These are phyloP conservation scores for Coecobrya sp. DNA, from an alignment of 2,888 invertebrate species.

Conservation along the genomic window DNA sequence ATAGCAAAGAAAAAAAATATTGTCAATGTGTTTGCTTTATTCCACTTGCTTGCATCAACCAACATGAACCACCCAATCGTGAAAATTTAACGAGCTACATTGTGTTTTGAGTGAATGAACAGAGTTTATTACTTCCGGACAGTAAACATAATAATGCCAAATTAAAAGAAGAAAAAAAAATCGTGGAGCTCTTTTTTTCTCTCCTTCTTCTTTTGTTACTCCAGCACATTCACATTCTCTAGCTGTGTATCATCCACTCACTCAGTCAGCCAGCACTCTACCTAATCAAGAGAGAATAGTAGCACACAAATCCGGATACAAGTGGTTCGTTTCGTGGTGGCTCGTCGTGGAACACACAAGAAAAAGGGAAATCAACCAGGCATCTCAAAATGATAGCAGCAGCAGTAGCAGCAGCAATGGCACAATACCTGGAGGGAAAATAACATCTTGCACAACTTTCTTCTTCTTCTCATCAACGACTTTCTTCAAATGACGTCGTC, in stretches of 20 bases:
- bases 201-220: not conserved
- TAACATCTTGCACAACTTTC: too few species aligned
- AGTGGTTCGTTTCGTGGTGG: not conserved
- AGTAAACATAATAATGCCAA: not conserved
- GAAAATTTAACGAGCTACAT: not conserved
- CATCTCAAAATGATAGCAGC: too few species aligned
- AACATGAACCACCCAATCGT: not conserved
- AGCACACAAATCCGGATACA: not conserved
- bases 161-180: too few species aligned
- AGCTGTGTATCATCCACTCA: too few species aligned
- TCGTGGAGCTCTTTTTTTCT: not conserved
- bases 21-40: not conserved
- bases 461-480: not conserved
- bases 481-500: not conserved
- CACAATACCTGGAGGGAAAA: too few species aligned
- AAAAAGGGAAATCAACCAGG: not conserved
- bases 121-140: not conserved
- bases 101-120: not conserved
- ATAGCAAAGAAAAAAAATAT: too few species aligned
- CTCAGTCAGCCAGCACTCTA: not conserved
- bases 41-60: not conserved
- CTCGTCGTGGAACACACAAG: not conserved
- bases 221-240: too few species aligned
- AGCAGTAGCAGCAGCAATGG: too few species aligned
- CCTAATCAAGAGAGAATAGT: not conserved